These are phyloP conservation scores for Drepanosiphum platanoidis DNA, from an alignment of 2,888 invertebrate genomes.

Conservation along the genomic window DNA sequence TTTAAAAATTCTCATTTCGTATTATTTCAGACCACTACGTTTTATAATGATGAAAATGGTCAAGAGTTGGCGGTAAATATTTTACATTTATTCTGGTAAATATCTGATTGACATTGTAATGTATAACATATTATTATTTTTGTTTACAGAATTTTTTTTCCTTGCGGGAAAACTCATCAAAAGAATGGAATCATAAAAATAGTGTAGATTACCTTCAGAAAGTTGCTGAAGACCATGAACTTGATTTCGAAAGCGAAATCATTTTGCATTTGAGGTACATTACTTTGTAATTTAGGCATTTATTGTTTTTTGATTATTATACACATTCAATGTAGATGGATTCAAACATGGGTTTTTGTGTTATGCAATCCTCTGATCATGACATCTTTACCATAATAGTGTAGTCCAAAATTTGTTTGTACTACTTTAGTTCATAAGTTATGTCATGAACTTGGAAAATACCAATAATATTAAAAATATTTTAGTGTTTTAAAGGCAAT, in stretches of 20 bases:
- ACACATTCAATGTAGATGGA: background rate
- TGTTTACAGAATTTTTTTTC: constrained; percentile 57
- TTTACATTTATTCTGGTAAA: background rate
- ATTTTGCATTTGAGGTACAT: constrained; percentile 45
- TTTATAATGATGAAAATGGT: constrained; percentile 54
- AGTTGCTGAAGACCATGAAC: constrained; percentile 41
- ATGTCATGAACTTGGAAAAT: background rate
- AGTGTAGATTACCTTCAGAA: constrained; percentile 33
- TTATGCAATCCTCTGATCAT: too few species aligned
- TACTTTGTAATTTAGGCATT: background rate
- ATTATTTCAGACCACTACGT: constrained; percentile 34
- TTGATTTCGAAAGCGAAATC: constrained; percentile 58
- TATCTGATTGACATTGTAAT: background rate
- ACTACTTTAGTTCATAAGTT: too few species aligned
- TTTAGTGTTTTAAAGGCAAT: constrained; percentile 44
- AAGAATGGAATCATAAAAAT: constrained; percentile 55
- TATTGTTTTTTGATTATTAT: background rate
- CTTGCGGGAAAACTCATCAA: constrained; percentile 39
- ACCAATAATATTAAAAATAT: background rate
- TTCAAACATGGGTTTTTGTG: background rate
- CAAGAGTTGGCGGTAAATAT: constrained; percentile 44
- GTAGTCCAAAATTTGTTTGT: too few species aligned
- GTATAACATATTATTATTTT: background rate
- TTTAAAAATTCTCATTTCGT: background rate
- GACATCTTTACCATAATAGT: too few species aligned